Base-by-base conservation (phyloP, 2,797 vertebrate species). In the Karalla daura region DNA sequence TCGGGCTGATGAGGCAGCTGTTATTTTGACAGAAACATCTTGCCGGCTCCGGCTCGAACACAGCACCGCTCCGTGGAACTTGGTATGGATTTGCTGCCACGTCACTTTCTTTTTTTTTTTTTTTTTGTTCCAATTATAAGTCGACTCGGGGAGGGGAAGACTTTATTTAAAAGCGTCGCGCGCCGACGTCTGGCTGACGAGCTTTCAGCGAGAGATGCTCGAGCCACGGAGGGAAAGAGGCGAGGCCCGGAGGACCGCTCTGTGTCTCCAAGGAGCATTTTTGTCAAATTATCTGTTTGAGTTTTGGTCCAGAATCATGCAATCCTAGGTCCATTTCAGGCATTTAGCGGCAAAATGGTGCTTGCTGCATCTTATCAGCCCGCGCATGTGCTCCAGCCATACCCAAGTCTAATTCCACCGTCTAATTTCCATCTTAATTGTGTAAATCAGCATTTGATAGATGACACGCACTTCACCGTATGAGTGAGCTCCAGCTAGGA, bases 21-120 rank as follows among this genome's bases (percentile, higher is more conserved):
- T 13, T 75, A 68, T 74, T 79, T 61, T 80, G 70, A 74, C 70
- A 73, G 52, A 55, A 80, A 62, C 53, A 81, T 70, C 53, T 50
- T 33, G 40, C 74, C n/a, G 24, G 13, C 8, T 72, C 46, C 44
- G 30, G 32, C 62, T 81, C 36, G 36, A 70, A 70, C 71, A 30
- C n/a, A 71, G 25, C 63, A 46, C 46, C 2, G 39, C 21, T 52
- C 51, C 14, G 43, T 25, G 23, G 55, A 53, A 67, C n/a, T 47
- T 35, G 21, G 10, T 70, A 78, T 77, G 60, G 74, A 81, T 86
- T 85, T 81, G 56, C 59, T 83, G 82, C 75, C 70, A 70, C 66
- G 73, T 71, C 51, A 20, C 61, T 60, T 64, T 17, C 63, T 77
- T 37, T 70, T 63, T 59, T 55, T 44, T 63, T 60, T 64, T 17